Evolutionary conservation across 2,888 invertebrate species (phyloP), one percentile per base, ranked within the genome.

Genomic region (Drosophila borealis): DNA sequence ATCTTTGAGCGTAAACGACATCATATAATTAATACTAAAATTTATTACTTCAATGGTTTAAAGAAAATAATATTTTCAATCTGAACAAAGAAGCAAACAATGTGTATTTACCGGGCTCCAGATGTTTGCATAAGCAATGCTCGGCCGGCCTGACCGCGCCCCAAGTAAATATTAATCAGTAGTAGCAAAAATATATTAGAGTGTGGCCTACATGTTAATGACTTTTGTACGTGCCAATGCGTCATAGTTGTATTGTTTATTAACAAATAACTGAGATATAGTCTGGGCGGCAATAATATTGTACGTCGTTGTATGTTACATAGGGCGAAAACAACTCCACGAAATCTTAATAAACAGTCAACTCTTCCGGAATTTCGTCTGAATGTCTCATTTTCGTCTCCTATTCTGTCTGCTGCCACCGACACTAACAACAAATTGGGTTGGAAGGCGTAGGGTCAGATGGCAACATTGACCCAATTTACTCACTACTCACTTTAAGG

Each of bases 381-480:
- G n/a, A 48, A 29, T 39, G 44, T 13, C 25, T 45, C 45, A 14
- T 19, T 39, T 36, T 8, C 39, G 41, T n/a, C 36, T 21, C 13
- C 13, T 19, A 48, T 46, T 41, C 37, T 14, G 19, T 14, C n/a
- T 39, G 41, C 11, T 42, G 53, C 29, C 13, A 41, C 49, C 29
- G 50, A 33, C 8, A 41, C 10, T 17, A 8, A 17, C 49, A 65
- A 62, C n/a, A 60, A 59, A 71, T 39, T 42, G 42, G 33, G 39
- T 41, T 67, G 29, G 10, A 54, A 54, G 53, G 41, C 41, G 50
- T 73, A 62, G 64, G 74, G 64, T 79, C 78, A 64, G 67, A 74
- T 74, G 61, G 51, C 70, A 79, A 78, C 79, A 80, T 78, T 80
- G 80, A 80, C 80, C 80, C 53, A 80, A 78, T 80, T 80, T 66